Percentiles rank a stretch among this genome's conserved stretches.
Evolutionary conservation across 2,113 vertebrate species (phyloP).

Genomic region (Chaetorhynchus papuensis): DNA sequence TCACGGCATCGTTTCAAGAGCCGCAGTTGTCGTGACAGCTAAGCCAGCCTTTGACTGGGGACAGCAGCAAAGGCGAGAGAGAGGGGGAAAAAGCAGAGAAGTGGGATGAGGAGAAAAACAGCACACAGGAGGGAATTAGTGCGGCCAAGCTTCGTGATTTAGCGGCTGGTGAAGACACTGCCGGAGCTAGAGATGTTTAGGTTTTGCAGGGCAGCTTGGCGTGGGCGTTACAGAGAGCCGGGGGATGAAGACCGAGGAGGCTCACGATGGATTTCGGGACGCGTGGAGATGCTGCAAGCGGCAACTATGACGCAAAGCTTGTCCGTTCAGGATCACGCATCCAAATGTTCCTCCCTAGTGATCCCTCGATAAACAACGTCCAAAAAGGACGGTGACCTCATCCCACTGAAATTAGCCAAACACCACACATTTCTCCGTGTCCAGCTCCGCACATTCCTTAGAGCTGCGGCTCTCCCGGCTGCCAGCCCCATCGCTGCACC

Average conservation of each 20-base stretch:
- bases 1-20: not conserved
- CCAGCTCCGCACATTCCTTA: slow-evolving; percentile 7
- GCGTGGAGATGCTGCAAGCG: slow-evolving; percentile 3
- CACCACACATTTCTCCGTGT: slow-evolving; percentile 37
- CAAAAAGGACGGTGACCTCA: slow-evolving; percentile 51
- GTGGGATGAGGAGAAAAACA: not conserved
- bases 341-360: slow-evolving; percentile 34
- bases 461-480: not conserved
- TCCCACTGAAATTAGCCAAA: slow-evolving; percentile 51
- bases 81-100: not conserved
- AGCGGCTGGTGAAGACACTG: not conserved
- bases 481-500: not conserved
- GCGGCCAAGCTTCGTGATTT: not conserved
- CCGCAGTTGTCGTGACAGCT: slow-evolving; percentile 28
- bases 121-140: not conserved
- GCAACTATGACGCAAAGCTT: slow-evolving; percentile 44
- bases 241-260: not conserved
- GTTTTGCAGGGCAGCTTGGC: not conserved
- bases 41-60: not conserved
- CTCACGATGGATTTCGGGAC: slow-evolving; percentile 7
- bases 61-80: not conserved
- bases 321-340: slow-evolving; percentile 45
- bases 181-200: not conserved
- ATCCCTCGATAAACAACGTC: slow-evolving; percentile 49
- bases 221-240: not conserved